Evolutionary conservation across 2,888 invertebrate genomes (phyloP).

Genomic region (Cephonodes hylas): DNA sequence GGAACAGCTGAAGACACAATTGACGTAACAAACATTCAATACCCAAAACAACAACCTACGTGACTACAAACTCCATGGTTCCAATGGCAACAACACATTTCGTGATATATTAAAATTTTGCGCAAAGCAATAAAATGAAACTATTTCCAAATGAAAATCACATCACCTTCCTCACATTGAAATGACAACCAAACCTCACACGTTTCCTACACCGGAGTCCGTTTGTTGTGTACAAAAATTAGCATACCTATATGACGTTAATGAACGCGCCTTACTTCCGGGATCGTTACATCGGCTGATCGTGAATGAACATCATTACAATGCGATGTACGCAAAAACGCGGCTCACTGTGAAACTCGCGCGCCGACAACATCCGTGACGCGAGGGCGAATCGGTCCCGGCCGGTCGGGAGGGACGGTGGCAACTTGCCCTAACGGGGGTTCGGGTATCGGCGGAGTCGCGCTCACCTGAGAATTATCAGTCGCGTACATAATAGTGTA

Average conservation of each 20-base stretch:
- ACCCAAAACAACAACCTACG: neutral
- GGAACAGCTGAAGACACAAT: neutral
- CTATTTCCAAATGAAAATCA: neutral
- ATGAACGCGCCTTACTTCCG: slow-evolving; percentile 78
- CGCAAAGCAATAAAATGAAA: neutral
- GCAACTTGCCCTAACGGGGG: slow-evolving; percentile 36
- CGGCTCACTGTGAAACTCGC: slow-evolving; percentile 46
- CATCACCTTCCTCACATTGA: neutral
- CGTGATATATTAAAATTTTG: neutral
- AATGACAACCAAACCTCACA: slow-evolving; percentile 17
- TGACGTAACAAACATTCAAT: neutral
- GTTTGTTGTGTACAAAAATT: slow-evolving; percentile 65
- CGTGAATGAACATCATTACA: slow-evolving; percentile 71
- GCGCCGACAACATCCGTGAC: slow-evolving; percentile 34
- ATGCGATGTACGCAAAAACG: slow-evolving; percentile 50
- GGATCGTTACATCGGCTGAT: slow-evolving; percentile 69
- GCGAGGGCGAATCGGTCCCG: slow-evolving; percentile 30
- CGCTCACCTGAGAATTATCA: slow-evolving; percentile 78
- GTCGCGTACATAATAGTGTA: slow-evolving; percentile 76
- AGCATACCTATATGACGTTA: slow-evolving; percentile 73
- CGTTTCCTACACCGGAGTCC: slow-evolving; percentile 20
- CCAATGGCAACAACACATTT: neutral
- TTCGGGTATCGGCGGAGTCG: slow-evolving; percentile 38
- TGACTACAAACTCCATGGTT: neutral
- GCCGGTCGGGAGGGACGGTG: slow-evolving; percentile 20